phyloP scores from a whole-genome alignment of 2,113 vertebrate genomes.

The Mionectes macconnelli region DNA sequence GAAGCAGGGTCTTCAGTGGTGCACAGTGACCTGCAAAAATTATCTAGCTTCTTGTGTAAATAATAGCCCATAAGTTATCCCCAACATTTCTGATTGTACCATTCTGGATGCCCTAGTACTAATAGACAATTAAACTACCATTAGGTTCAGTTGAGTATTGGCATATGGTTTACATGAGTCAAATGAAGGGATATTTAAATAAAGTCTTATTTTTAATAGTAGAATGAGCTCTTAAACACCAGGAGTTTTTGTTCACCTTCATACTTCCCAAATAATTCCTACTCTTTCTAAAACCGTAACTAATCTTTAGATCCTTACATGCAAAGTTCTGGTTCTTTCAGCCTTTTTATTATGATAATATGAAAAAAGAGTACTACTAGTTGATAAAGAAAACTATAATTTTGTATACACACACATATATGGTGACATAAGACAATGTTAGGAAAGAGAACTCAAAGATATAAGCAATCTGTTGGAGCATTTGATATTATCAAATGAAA shows the following conservation, averaged over 20 bases:
- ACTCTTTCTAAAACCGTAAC: not conserved
- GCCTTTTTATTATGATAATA: not conserved
- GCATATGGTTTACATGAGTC: not conserved
- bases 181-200: not conserved
- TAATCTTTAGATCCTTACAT: not conserved
- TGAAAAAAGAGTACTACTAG: not conserved
- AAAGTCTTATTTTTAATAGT: not conserved
- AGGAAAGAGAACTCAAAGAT: not conserved
- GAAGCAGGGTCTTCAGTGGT: not conserved
- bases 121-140: not conserved
- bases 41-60: not conserved
- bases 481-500: not conserved
- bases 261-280: not conserved
- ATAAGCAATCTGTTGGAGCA: not conserved
- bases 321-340: not conserved
- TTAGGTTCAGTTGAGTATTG: not conserved
- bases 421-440: not conserved
- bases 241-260: not conserved
- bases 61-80: not conserved
- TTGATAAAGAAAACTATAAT: not conserved
- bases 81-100: not conserved
- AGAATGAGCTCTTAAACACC: not conserved
- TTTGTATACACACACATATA: fast-evolving
- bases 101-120: not conserved
- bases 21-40: not conserved